Percentiles rank a stretch among this genome's conserved stretches.
These are phyloP conservation scores for Pseudanteris insignis DNA, from an alignment of 2,888 invertebrate species.

Conservation along the genomic window DNA sequence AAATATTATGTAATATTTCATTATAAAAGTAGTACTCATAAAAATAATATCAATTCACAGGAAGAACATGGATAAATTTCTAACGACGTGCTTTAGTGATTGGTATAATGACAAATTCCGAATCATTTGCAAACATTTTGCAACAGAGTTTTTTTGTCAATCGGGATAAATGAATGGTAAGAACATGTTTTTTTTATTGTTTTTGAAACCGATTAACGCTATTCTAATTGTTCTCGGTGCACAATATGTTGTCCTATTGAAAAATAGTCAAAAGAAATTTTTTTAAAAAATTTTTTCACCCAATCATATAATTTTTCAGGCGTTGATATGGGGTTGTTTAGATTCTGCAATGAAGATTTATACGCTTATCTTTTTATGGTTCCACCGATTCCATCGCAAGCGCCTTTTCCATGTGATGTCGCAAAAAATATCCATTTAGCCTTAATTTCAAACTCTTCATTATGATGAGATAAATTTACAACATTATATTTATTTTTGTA, in stretches of 20 bases:
- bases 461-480: conserved; percentile 4
- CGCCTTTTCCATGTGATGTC: conserved; percentile 26
- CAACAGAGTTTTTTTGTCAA: no score
- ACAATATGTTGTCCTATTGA: conserved; percentile 11
- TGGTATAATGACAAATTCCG: no score
- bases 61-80: no score
- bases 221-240: conserved; percentile 8
- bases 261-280: conserved; percentile 26
- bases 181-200: conserved; percentile 13
- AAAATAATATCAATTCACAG: no score
- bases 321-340: conserved; percentile 16
- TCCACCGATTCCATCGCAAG: conserved; percentile 22
- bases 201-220: conserved; percentile 24
- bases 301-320: conserved; percentile 30
- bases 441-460: conserved; percentile 10
- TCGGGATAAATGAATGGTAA: conserved; percentile 16
- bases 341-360: conserved; percentile 22
- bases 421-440: conserved; percentile 30
- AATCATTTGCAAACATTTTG: no score
- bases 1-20: no score
- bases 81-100: no score
- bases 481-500: conserved; percentile 15
- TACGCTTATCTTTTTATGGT: conserved; percentile 23
- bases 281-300: conserved; percentile 24
- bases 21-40: no score